phyloP scores from a whole-genome alignment of 2,888 invertebrate species.

The Thumatha senex region DNA sequence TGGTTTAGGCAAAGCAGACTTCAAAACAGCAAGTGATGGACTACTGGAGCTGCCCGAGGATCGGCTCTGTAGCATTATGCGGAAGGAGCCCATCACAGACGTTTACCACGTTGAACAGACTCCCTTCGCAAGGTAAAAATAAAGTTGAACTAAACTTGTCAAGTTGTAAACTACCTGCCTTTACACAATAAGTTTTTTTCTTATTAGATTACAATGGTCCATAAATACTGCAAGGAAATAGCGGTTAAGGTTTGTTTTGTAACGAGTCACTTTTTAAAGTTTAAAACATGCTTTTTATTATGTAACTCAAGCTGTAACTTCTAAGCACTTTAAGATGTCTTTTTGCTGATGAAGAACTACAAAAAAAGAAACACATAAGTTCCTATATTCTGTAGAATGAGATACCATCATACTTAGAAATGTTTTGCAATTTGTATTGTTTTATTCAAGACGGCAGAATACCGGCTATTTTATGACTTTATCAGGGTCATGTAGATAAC shows the following conservation, averaged over 20 bases:
- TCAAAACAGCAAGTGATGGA: conserved; percentile 86
- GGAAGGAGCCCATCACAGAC: conserved; percentile 89
- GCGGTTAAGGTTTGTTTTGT: no score
- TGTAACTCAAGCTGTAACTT: no score
- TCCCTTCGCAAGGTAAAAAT: conserved; percentile 91
- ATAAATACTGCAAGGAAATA: conserved; percentile 17
- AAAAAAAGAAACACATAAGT: neutral
- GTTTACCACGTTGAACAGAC: conserved; percentile 92
- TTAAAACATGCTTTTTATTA: no score
- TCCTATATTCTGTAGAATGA: no score
- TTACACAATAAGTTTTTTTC: conserved; percentile 23
- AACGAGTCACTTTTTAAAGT: no score
- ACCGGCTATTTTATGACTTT: conserved; percentile 33
- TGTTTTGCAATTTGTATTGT: conserved; percentile 14
- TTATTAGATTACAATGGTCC: conserved; percentile 2
- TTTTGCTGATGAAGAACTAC: neutral
- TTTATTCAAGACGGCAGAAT: conserved; percentile 19
- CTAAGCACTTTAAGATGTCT: no score
- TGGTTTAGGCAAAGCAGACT: conserved; percentile 82
- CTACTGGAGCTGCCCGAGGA: conserved; percentile 88
- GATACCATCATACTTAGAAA: no score
- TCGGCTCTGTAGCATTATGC: conserved; percentile 86
- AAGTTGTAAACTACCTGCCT: conserved; percentile 13
- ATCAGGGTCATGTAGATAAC: conserved; percentile 61
- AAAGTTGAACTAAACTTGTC: conserved; percentile 11